phyloP scores from a whole-genome alignment of 2,888 invertebrate species.

The Prosapia bicincta region DNA sequence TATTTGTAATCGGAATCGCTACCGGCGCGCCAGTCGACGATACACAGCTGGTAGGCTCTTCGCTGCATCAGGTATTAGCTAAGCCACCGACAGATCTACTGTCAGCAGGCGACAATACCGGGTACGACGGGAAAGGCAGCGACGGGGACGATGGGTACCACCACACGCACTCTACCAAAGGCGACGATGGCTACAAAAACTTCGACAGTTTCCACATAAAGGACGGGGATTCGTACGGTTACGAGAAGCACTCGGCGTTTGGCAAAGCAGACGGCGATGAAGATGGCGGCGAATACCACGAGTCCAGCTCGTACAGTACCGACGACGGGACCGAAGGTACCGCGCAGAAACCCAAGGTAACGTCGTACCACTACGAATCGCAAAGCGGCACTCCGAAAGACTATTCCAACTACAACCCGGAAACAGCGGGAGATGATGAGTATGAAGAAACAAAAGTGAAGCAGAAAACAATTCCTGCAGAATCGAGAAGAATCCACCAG shows the following conservation, averaged over 20 bases:
- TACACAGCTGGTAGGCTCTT: slow-evolving; percentile 25
- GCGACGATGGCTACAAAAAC: slow-evolving; percentile 65
- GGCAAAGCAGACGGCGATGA: slow-evolving; percentile 50
- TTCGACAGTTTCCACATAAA: slow-evolving; percentile 70
- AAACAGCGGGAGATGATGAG: slow-evolving; percentile 20
- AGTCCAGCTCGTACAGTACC: slow-evolving; percentile 44
- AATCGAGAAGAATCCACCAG: not conserved
- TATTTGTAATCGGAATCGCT: not conserved
- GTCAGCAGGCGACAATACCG: slow-evolving; percentile 15
- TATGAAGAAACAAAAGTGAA: not conserved
- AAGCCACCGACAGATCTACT: slow-evolving; percentile 13
- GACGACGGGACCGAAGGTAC: slow-evolving; percentile 46
- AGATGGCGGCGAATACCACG: slow-evolving; percentile 41
- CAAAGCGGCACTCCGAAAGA: slow-evolving; percentile 29
- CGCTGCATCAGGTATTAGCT: slow-evolving; percentile 19
- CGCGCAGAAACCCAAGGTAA: slow-evolving; percentile 34
- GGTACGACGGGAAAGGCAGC: slow-evolving; percentile 54
- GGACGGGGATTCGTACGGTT: slow-evolving; percentile 68
- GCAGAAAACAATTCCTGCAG: not conserved
- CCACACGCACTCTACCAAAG: slow-evolving; percentile 60
- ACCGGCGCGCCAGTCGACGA: not conserved
- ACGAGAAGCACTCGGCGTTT: slow-evolving; percentile 63
- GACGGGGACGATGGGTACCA: slow-evolving; percentile 60
- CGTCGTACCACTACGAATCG: slow-evolving; percentile 37
- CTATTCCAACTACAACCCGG: slow-evolving; percentile 20